Evolutionary conservation across 2,888 invertebrate species (phyloP), one percentile per base, ranked within the genome.

Genomic region (Pyralis farinalis): DNA sequence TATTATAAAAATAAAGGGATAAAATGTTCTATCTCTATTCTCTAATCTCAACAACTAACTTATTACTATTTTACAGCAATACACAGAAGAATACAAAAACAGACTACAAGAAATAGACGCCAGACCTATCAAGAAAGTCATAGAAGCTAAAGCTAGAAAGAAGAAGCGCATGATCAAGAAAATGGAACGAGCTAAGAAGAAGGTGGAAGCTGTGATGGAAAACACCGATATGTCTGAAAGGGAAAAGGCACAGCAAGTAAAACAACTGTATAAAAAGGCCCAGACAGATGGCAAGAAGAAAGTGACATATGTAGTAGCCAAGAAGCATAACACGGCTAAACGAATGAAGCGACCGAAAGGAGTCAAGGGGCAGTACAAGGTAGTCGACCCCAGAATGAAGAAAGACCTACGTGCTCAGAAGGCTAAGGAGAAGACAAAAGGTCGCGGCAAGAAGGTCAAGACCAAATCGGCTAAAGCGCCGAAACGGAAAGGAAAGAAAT

Each of bases 111-210:
- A 97, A 53, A 93, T 99, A 28, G 97, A 99, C 80, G 95, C 95
- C 0, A 91, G 98, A 46, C 98, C 99, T 8, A 98, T 99, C 47
- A 99, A 99, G 88, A 99, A 99, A 84, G 96, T 99, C 0, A 93
- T 98, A 55, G 98, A 99, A 87, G 99, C 99, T 0, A 99, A 98
- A 84, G 97, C 98, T 0, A 93, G 99, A 41, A 99, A 99, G 92
- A 98, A 98, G 94, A 94, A 94, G 79, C 94, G 97, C 52, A 94
- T 95, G 49, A 74, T 96, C 44, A 94, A 93, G 65, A 95, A 95
- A 71, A 82, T 99, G 83, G 97, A 97, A 53, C 96, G 95, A 64
- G 98, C 98, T 0, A 96, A 97, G 87, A 99, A 99, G 90, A 97
- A 96, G 83, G 96, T 97, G 0, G 98, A 99, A 73, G 92, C 93